Conservation (phyloP, 2,113 vertebrate species). For the Pimephales promelas region DNA sequence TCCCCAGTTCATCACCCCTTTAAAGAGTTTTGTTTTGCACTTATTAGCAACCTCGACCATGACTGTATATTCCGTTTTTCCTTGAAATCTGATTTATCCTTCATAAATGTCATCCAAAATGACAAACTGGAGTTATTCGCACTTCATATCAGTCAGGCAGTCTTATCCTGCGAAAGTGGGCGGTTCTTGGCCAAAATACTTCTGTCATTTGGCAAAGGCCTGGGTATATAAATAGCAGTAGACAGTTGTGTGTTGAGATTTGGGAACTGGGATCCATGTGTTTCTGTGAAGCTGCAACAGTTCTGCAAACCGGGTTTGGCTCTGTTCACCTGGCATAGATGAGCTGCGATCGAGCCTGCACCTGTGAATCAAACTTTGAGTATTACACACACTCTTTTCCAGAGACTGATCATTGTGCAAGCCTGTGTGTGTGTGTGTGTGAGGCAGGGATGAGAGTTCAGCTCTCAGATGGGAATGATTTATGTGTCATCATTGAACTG, state of each 20-base stretch:
- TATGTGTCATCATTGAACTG: constrained; percentile 22
- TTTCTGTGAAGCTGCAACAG: neutral
- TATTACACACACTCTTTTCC: neutral
- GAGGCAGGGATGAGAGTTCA: neutral
- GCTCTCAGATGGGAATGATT: constrained; percentile 27
- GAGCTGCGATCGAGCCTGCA: neutral
- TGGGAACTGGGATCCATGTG: neutral
- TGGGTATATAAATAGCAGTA: neutral
- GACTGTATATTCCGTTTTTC: neutral
- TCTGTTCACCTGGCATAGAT: neutral
- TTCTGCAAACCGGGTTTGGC: neutral
- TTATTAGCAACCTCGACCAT: neutral
- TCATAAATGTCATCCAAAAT: neutral
- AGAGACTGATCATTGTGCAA: constrained; percentile 11
- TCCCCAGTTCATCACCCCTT: too few species aligned
- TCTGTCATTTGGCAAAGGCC: neutral
- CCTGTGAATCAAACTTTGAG: neutral
- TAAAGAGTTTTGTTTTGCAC: too few species aligned
- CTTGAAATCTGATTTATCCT: neutral
- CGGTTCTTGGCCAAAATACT: neutral
- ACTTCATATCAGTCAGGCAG: neutral
- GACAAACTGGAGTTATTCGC: neutral
- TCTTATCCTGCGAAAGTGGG: neutral
- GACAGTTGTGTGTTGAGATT: constrained; percentile 1
- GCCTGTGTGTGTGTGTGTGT: neutral